Conservation (phyloP, 2,888 invertebrate species). For the Eueremaeus valkanovi region DNA sequence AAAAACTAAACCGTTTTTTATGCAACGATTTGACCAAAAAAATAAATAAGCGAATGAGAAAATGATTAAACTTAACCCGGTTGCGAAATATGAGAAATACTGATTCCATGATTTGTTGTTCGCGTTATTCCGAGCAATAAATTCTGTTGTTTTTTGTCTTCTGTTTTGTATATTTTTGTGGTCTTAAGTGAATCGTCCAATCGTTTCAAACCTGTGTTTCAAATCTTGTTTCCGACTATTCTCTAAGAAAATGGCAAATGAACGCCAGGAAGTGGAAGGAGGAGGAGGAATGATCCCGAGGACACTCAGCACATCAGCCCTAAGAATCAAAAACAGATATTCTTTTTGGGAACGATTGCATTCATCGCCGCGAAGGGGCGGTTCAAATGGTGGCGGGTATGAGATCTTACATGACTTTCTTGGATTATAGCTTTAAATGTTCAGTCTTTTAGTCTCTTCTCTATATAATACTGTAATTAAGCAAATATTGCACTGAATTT, state of each 20-base stretch:
- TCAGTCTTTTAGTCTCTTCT: no score
- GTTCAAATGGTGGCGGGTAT: background rate
- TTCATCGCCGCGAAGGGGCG: conserved; percentile 32
- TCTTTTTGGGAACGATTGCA: conserved; percentile 72
- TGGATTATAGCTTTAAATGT: no score
- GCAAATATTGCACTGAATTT: no score
- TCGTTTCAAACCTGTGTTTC: conserved; percentile 22
- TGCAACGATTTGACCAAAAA: background rate
- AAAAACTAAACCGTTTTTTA: background rate
- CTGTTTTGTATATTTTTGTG: background rate
- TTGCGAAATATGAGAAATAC: background rate
- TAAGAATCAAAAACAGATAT: conserved; percentile 70
- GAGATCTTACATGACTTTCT: background rate
- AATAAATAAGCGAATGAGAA: background rate
- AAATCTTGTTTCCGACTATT: conserved; percentile 8
- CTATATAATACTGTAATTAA: no score
- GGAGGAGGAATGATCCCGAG: conserved; percentile 51
- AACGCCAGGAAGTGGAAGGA: background rate
- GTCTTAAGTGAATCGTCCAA: conserved; percentile 9
- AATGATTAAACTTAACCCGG: background rate
- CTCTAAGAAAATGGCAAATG: conserved; percentile 16
- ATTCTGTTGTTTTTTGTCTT: background rate
- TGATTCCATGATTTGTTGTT: background rate
- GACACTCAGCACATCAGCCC: conserved; percentile 72
- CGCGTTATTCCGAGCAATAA: no score